Base-by-base conservation (phyloP, 2,797 vertebrate species). In the Scleropages formosus region DNA sequence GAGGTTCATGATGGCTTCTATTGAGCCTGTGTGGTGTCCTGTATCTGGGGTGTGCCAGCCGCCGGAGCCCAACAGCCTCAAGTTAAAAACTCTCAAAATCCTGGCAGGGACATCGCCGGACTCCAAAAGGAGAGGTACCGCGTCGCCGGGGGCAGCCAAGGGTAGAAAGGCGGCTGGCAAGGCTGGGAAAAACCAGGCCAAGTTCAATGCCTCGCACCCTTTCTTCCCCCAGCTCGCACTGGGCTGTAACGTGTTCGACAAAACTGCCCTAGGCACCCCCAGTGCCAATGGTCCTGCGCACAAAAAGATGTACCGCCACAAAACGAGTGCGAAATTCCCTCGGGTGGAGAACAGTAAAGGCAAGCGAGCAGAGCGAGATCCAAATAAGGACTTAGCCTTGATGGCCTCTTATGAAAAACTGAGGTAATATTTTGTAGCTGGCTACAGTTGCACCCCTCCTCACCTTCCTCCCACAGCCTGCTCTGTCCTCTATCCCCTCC, bases 231-330 rank as follows among this genome's bases (percentile, higher is more conserved):
- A 94, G 80, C 92, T 95, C 69, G 89, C 94, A n/a, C 84, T 95
- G 64, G 94, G 93, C 73, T 97, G 94, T 84, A 90, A 93, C 81
- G 94, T 98, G 94, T 96, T 96, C 88, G 96, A 98, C 88, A 98
- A 98, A 92, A 94, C 94, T 90, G 96, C 94, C 89, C 92, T 96
- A 90, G 96, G 94, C 89, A 95, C 94, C 92, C 96, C 96, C 78
- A 94, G 92, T 87, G 91, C 91, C 90, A 95, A 92, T 0, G 94
- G 95, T 89, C 97, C 96, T 24, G 96, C 96, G 75, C 98, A 99
- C 93, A 99, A 99, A 96, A 99, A 99, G 92, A 93, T 99, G 85
- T 99, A 99, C 88, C 96, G 98, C 85, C 98, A 99, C 89, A 99
- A 99, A 94, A 96, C 96, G 84, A 99, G 95, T 87, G 95, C 96